phyloP scores from a whole-genome alignment of 1,140 invertebrate species.

The Bombus sibiricus region DNA sequence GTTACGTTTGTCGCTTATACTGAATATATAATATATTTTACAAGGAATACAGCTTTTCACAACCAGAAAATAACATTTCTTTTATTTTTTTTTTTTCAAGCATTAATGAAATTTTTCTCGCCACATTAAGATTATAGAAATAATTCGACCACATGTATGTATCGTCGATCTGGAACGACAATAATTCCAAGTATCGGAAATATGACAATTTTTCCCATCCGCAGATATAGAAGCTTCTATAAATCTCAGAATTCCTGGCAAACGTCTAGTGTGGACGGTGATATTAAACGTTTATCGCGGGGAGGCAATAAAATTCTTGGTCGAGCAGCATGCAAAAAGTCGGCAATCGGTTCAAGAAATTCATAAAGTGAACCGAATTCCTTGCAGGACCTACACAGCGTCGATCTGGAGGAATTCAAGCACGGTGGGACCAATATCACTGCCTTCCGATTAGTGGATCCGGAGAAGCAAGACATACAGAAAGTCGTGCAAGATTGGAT shows the following conservation, averaged over 20 bases:
- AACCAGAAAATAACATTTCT: no score
- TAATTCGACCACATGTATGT: not conserved
- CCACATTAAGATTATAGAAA: not conserved
- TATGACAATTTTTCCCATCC: not conserved
- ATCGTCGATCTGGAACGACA: no score
- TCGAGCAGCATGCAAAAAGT: slow-evolving; percentile 13
- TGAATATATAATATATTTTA: no score
- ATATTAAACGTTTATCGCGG: slow-evolving; percentile 26
- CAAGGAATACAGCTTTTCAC: no score
- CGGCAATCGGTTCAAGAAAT: slow-evolving; percentile 17
- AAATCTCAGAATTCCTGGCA: not conserved
- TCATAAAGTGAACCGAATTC: slow-evolving; percentile 53
- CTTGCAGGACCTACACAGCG: slow-evolving; percentile 92
- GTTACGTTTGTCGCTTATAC: no score
- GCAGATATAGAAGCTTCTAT: not conserved
- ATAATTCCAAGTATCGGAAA: not conserved
- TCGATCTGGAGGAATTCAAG: slow-evolving; percentile 96
- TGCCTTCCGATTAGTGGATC: slow-evolving; percentile 92
- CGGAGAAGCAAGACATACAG: slow-evolving; percentile 88
- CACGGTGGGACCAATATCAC: slow-evolving; percentile 97
- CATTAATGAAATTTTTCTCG: no score
- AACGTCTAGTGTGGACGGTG: not conserved
- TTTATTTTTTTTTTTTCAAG: not conserved
- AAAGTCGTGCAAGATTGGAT: slow-evolving; percentile 92
- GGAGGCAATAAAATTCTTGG: slow-evolving; percentile 26